These are phyloP conservation scores for Aphaenogaster floridana DNA, from an alignment of 1,140 invertebrate species.

Conservation along the genomic window DNA sequence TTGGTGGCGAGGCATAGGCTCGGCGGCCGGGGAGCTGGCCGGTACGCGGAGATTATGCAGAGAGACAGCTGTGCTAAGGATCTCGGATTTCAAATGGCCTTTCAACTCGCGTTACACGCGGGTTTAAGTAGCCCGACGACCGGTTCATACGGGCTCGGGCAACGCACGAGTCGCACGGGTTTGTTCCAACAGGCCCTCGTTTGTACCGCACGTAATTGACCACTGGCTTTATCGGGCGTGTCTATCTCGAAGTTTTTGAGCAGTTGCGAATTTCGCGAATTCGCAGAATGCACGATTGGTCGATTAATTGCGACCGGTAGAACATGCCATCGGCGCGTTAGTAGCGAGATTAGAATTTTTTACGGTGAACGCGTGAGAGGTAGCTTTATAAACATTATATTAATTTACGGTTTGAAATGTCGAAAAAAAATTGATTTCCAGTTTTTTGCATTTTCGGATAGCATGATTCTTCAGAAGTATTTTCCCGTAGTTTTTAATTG, in stretches of 20 bases:
- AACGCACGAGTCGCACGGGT: constrained; percentile 61
- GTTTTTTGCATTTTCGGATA: too few species aligned
- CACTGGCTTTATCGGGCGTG: constrained; percentile 44
- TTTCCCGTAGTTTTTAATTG: too few species aligned
- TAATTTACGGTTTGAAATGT: neutral
- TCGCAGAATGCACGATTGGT: neutral
- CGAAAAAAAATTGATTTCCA: too few species aligned
- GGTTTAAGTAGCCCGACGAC: constrained; percentile 65
- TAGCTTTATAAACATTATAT: neutral
- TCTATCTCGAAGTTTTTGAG: constrained; percentile 45
- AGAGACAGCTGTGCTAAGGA: constrained; percentile 75
- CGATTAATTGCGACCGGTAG: neutral
- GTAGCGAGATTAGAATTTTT: constrained; percentile 6
- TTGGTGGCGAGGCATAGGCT: neutral
- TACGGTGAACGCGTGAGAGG: too few species aligned
- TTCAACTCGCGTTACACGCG: constrained; percentile 81
- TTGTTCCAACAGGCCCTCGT: constrained; percentile 39
- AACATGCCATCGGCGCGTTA: neutral
- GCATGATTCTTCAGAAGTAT: too few species aligned
- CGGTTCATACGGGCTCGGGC: constrained; percentile 70
- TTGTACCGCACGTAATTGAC: constrained; percentile 45
- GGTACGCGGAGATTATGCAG: constrained; percentile 58
- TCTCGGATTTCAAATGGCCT: constrained; percentile 82
- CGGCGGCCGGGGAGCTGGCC: constrained; percentile 6
- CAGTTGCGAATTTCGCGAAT: constrained; percentile 15